phyloP scores from a whole-genome alignment of 2,888 invertebrate species.

The Pseudolycoriella hygida region DNA sequence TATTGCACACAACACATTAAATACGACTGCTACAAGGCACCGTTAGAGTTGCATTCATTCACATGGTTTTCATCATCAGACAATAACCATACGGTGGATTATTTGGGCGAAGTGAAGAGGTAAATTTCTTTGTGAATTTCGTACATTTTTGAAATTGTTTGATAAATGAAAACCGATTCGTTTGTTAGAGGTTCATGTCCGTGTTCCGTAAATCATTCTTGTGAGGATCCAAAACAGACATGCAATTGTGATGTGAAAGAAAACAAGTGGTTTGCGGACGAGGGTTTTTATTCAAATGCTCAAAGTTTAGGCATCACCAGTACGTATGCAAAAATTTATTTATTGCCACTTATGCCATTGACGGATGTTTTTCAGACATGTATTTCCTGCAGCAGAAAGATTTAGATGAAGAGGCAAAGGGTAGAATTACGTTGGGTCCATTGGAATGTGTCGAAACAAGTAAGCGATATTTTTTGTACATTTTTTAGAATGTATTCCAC shows the following conservation, averaged over 20 bases:
- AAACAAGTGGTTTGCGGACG: slow-evolving; percentile 77
- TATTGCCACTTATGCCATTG: too few relatives aligned
- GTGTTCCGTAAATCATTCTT: slow-evolving; percentile 61
- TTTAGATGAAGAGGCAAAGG: slow-evolving; percentile 64
- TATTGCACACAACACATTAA: slow-evolving; percentile 80
- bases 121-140: slow-evolving; percentile 19
- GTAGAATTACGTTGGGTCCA: slow-evolving; percentile 75
- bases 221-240: slow-evolving; percentile 61
- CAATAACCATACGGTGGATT: slow-evolving; percentile 59
- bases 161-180: background rate
- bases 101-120: slow-evolving; percentile 68
- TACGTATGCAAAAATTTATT: too few relatives aligned
- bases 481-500: background rate
- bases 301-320: slow-evolving; percentile 75
- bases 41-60: slow-evolving; percentile 67
- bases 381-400: slow-evolving; percentile 75
- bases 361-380: too few relatives aligned
- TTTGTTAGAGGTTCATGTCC: slow-evolving; percentile 61
- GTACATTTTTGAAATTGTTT: slow-evolving; percentile 6
- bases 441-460: slow-evolving; percentile 89
- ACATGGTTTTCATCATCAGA: slow-evolving; percentile 80
- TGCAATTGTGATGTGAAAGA: slow-evolving; percentile 85
- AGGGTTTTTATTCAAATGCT: slow-evolving; percentile 65
- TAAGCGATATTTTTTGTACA: slow-evolving; percentile 31
- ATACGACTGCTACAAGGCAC: slow-evolving; percentile 80